Conservation (phyloP, 2,113 vertebrate genomes). For the Pionites leucogaster region DNA sequence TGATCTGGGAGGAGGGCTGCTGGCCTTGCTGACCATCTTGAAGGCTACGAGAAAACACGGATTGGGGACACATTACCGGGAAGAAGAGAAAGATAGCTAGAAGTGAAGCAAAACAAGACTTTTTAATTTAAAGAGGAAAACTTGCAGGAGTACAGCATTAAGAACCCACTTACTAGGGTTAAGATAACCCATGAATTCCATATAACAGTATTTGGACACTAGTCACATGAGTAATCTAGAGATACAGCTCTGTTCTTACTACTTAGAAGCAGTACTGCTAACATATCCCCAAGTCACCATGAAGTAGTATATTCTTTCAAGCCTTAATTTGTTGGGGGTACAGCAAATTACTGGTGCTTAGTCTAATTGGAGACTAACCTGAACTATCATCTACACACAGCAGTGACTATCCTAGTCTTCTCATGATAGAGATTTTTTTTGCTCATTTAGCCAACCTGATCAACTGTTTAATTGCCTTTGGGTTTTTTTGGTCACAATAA, state of each 20-base stretch:
- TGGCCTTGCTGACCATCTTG: constrained; percentile 97
- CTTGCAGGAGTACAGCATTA: neutral
- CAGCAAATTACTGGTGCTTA: neutral
- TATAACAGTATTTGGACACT: neutral
- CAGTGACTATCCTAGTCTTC: neutral
- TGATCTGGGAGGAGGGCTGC: constrained; percentile 91
- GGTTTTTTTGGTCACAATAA: neutral
- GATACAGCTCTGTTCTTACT: neutral
- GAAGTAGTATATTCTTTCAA: fast-evolving
- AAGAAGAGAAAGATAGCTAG: constrained; percentile 69
- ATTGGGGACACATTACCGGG: constrained; percentile 76
- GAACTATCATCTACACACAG: neutral
- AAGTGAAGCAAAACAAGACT: constrained; percentile 69
- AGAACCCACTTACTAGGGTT: neutral
- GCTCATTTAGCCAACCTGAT: neutral
- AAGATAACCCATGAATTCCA: neutral
- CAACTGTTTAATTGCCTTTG: neutral
- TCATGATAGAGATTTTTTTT: neutral
- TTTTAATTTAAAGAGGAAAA: constrained; percentile 31
- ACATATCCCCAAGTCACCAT: neutral
- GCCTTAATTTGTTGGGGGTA: neutral
- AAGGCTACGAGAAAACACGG: constrained; percentile 89
- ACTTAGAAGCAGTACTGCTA: neutral
- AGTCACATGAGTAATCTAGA: neutral
- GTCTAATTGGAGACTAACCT: neutral